Percentiles rank a stretch among this genome's conserved stretches.
Evolutionary conservation across 2,113 vertebrate species (phyloP).

Genomic region (Istiophorus platypterus): DNA sequence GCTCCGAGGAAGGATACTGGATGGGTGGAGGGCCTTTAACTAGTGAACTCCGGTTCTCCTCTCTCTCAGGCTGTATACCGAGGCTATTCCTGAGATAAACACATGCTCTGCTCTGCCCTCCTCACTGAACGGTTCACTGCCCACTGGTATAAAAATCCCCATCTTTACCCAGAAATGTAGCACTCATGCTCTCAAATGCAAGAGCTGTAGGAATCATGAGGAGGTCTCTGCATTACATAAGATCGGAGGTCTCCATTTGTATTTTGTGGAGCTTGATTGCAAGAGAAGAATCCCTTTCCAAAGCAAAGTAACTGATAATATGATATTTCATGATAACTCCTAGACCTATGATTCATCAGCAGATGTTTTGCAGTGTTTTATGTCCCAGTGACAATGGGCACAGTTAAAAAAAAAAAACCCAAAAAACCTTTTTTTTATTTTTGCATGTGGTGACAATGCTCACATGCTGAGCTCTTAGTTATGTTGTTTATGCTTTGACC

Average conservation of each 20-base stretch:
- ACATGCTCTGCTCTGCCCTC: conserved; percentile 65
- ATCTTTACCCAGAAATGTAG: conserved; percentile 40
- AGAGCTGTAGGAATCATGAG: conserved; percentile 3
- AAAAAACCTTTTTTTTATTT: conserved; percentile 46
- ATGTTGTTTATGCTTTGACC: conserved; percentile 73
- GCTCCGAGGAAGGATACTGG: conserved; percentile 53
- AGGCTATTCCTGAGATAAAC: conserved; percentile 62
- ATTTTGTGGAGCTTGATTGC: neutral
- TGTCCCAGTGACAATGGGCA: conserved; percentile 32
- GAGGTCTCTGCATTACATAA: conserved; percentile 33
- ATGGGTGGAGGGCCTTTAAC: conserved; percentile 53
- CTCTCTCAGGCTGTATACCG: conserved; percentile 37
- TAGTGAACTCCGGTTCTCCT: conserved; percentile 38
- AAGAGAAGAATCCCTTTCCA: neutral
- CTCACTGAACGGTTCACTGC: conserved; percentile 55
- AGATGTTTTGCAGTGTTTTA: conserved; percentile 56
- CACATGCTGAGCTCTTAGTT: conserved; percentile 62
- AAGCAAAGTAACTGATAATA: conserved; percentile 1
- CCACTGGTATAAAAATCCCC: conserved; percentile 44
- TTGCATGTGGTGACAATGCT: conserved; percentile 71
- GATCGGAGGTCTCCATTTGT: conserved; percentile 6
- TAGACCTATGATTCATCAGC: neutral
- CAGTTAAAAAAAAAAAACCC: conserved; percentile 19
- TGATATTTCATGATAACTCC: conserved; percentile 21
- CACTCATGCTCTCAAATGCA: conserved; percentile 22